phyloP scores from a whole-genome alignment of 2,113 vertebrate genomes.

The Tenebrosternarchus preto region DNA sequence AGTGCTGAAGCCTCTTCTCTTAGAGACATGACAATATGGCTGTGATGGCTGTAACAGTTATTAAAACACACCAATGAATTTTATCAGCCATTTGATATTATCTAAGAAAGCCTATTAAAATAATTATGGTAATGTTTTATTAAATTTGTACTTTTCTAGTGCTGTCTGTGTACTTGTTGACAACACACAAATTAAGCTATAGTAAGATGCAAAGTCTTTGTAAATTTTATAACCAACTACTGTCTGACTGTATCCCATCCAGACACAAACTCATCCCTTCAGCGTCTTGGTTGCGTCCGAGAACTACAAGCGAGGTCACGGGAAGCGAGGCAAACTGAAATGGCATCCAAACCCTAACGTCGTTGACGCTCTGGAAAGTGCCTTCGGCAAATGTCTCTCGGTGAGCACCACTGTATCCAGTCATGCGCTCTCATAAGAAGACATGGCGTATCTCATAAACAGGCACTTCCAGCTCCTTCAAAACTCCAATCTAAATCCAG shows the following conservation, averaged over 20 bases:
- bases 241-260: constrained; percentile 31
- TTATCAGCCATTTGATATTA: too few relatives aligned
- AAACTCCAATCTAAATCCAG: too few relatives aligned
- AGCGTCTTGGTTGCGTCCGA: constrained; percentile 83
- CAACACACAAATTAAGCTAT: too few relatives aligned
- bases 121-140: too few relatives aligned
- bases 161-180: too few relatives aligned
- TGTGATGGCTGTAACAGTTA: too few relatives aligned
- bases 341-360: constrained; percentile 85
- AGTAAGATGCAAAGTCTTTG: not conserved
- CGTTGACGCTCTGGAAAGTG: constrained; percentile 83
- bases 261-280: constrained; percentile 89
- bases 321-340: constrained; percentile 84
- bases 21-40: too few relatives aligned
- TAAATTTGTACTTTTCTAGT: too few relatives aligned
- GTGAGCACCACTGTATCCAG: constrained; percentile 63
- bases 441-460: not conserved
- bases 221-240: not conserved
- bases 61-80: too few relatives aligned
- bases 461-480: too few relatives aligned
- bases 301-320: constrained; percentile 86
- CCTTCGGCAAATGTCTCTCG: constrained; percentile 87
- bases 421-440: not conserved
- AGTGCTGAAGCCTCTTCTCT: too few relatives aligned
- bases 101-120: too few relatives aligned